A percentile compares a stretch with the other conserved stretches of the same genome.
Evolutionary conservation across 2,797 vertebrate genomes (phyloP).

Genomic region (Fistularia tabacaria): DNA sequence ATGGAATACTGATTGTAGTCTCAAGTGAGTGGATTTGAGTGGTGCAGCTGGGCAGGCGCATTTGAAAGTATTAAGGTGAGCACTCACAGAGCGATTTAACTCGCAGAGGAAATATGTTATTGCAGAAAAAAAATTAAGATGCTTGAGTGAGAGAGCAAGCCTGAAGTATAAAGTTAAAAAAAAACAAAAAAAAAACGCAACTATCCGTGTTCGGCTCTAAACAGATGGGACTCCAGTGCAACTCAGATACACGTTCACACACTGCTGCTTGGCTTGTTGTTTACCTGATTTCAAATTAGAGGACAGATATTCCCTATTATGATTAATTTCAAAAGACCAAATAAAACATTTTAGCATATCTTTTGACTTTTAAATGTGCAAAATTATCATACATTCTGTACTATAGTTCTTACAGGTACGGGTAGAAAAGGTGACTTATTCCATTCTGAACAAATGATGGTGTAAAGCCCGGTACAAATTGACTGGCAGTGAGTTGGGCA

Average conservation of each 20-base stretch:
- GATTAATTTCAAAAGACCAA: too few relatives aligned
- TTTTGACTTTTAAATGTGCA: too few relatives aligned
- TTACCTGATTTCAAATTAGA: too few relatives aligned
- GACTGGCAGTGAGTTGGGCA: too few relatives aligned
- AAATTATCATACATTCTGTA: too few relatives aligned
- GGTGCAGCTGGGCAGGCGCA: slow-evolving; percentile 27
- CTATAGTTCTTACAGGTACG: too few relatives aligned
- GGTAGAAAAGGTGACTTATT: too few relatives aligned
- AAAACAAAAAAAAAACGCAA: neutral
- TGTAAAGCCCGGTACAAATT: too few relatives aligned
- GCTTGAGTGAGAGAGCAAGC: slow-evolving; percentile 7
- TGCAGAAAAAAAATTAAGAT: slow-evolving; percentile 3
- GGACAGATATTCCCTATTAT: too few relatives aligned
- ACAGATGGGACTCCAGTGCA: slow-evolving; percentile 64
- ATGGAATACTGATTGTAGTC: slow-evolving; percentile 58
- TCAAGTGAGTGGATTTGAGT: slow-evolving; percentile 47
- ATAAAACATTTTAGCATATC: too few relatives aligned
- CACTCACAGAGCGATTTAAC: slow-evolving; percentile 34
- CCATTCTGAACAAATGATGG: too few relatives aligned
- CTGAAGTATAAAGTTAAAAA: slow-evolving; percentile 17
- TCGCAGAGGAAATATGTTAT: slow-evolving; percentile 12
- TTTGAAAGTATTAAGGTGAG: slow-evolving; percentile 46
- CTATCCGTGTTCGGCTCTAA: neutral
- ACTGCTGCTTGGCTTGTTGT: slow-evolving; percentile 46
- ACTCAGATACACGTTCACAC: slow-evolving; percentile 50